Evolutionary conservation across 1,140 invertebrate species (phyloP), one percentile per base, ranked within the genome.

Genomic region (Papilio machaon): DNA sequence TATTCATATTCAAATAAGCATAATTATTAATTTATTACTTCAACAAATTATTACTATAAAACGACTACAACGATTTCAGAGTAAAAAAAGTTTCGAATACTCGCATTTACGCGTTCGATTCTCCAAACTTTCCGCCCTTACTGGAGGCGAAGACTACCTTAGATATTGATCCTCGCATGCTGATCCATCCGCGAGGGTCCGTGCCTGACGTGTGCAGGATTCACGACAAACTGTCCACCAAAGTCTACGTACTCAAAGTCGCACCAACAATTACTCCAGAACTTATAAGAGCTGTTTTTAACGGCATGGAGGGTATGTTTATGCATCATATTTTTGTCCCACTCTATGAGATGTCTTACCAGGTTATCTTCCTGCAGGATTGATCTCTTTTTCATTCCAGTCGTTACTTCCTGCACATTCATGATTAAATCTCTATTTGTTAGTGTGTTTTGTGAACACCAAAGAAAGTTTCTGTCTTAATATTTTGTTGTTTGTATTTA

Each of bases 251-350:
- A 4, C 90, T 99, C 9, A 96, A 98, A 49, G 95, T 99, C 73
- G 99, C 99, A 89, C 99, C 99, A 0, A 98, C 97, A 79, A 99
- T 99, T 80, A 97, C 97, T 2, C 95, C 96, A 23, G 96, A 97
- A 82, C 96, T 97, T 17, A 97, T 99, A 4, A 95, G 95, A 84
- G 91, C 89, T 2, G 88, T 91, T 13, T 91, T 89, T 67, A 64
- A 88, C 4, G 89, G 88, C 13, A 92, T 93, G 90, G 92, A 93
- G 87, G 93, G 93, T 94, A 82, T 76, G 73, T 54, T 54, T 43
- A 64, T 73, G 4, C 49, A 10, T 52, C 49, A 52, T 52, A 30
- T 1, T 30, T 3, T 52, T 52, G 49, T 52, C 23, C 23, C 23
- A 52, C 49, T 43, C 38, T 43, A 43, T 43, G 38, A 2, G 38